Percentiles rank a stretch among this genome's conserved stretches.
phyloP scores from a whole-genome alignment of 53 echinoderm and acorn worm genomes.

The Luidia sarsii region DNA sequence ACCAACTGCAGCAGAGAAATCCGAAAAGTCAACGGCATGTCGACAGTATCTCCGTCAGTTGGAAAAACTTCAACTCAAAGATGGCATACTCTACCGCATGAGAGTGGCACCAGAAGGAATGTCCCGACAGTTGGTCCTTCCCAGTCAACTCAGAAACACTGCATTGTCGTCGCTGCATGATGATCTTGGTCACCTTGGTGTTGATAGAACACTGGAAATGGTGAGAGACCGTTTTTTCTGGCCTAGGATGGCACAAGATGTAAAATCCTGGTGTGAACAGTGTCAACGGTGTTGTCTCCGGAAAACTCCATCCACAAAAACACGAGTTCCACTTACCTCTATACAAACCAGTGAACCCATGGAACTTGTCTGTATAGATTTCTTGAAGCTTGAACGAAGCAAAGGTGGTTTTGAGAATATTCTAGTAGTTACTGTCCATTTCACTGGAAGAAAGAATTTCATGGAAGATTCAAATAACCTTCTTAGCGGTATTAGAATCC shows the following conservation, averaged over 20 bases:
- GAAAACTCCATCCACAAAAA: constrained; percentile 17
- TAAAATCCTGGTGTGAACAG: constrained; percentile 35
- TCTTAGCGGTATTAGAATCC: too few species aligned
- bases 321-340: constrained; percentile 7
- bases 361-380: constrained; percentile 47
- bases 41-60: too few species aligned
- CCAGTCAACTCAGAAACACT: background rate
- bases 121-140: constrained; percentile 7
- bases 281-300: constrained; percentile 46
- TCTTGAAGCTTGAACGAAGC: constrained; percentile 45
- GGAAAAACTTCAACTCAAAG: background rate
- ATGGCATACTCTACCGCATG: background rate
- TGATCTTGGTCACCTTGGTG: constrained; percentile 36
- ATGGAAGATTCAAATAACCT: too few species aligned
- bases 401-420: constrained; percentile 38
- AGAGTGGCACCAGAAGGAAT: background rate
- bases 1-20: too few species aligned
- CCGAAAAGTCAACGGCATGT: too few species aligned
- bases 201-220: constrained; percentile 33
- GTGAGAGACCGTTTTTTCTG: constrained; percentile 23
- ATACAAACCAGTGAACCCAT: constrained; percentile 39
- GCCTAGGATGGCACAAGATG: background rate
- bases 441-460: too few species aligned
- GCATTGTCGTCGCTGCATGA: constrained; percentile 28
- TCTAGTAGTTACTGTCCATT: too few species aligned